A percentile compares a stretch with the other conserved stretches of the same genome.
Evolutionary conservation across 1,140 invertebrate genomes (phyloP).

Genomic region (Pectinophora gossypiella): DNA sequence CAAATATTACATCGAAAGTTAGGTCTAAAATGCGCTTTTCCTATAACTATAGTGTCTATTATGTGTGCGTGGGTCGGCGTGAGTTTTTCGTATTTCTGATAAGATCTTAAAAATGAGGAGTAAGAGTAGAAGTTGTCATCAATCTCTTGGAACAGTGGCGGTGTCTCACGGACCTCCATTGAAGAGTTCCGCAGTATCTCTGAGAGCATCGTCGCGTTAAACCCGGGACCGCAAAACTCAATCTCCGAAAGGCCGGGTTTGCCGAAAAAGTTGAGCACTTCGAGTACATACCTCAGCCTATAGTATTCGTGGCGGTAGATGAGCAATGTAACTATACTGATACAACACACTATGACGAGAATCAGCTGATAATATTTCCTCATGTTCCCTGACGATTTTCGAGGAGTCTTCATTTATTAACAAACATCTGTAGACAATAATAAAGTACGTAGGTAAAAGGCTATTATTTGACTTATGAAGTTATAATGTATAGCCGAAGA

Average conservation of each 20-base stretch:
- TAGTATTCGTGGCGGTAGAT: slow-evolving; percentile 88
- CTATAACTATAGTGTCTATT: slow-evolving; percentile 73
- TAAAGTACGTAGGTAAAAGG: too few species aligned
- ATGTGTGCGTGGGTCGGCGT: slow-evolving; percentile 42
- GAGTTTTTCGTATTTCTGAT: slow-evolving; percentile 61
- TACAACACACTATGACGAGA: slow-evolving; percentile 78
- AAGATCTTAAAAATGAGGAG: slow-evolving; percentile 74
- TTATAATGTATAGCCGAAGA: too few species aligned
- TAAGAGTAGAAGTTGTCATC: slow-evolving; percentile 74
- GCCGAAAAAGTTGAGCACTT: slow-evolving; percentile 87
- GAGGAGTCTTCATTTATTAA: slow-evolving; percentile 56
- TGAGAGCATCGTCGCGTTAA: slow-evolving; percentile 66
- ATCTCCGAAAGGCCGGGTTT: slow-evolving; percentile 73
- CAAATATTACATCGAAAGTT: slow-evolving; percentile 76
- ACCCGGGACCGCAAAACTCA: slow-evolving; percentile 71
- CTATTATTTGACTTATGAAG: too few species aligned
- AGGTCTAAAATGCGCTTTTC: slow-evolving; percentile 53
- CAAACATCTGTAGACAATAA: slow-evolving; percentile 20
- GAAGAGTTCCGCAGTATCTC: slow-evolving; percentile 64
- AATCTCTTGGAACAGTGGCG: slow-evolving; percentile 69
- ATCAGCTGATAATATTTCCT: slow-evolving; percentile 85
- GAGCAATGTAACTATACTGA: slow-evolving; percentile 82
- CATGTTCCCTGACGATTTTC: slow-evolving; percentile 74
- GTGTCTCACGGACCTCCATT: slow-evolving; percentile 62
- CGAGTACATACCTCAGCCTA: slow-evolving; percentile 82